Evolutionary conservation across 1,140 invertebrate species (phyloP).

Genomic region (Manduca sexta): DNA sequence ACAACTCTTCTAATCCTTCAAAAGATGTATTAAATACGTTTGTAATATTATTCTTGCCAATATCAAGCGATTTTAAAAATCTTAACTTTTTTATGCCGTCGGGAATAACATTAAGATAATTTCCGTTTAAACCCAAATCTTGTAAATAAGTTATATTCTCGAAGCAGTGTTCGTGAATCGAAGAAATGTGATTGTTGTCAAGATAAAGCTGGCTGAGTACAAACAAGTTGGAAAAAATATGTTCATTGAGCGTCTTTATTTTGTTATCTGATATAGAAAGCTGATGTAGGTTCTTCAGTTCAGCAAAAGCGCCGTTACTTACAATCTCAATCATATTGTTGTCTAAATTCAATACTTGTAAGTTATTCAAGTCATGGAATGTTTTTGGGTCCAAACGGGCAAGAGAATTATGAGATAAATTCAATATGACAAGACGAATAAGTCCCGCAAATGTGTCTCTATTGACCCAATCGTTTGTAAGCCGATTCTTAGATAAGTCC

Average conservation of each 20-base stretch:
- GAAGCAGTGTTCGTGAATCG: slow-evolving; percentile 82
- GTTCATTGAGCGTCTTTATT: slow-evolving; percentile 79
- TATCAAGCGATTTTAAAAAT: slow-evolving; percentile 83
- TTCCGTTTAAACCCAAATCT: slow-evolving; percentile 86
- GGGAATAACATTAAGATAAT: slow-evolving; percentile 82
- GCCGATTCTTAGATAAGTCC: slow-evolving; percentile 84
- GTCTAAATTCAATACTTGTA: slow-evolving; percentile 85
- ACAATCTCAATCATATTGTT: slow-evolving; percentile 84
- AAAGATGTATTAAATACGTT: slow-evolving; percentile 76
- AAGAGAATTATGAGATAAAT: slow-evolving; percentile 83
- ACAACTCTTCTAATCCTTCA: slow-evolving; percentile 77
- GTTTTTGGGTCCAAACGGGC: slow-evolving; percentile 81
- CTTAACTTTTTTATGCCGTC: slow-evolving; percentile 78
- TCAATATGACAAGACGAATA: slow-evolving; percentile 83
- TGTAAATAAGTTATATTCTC: slow-evolving; percentile 85
- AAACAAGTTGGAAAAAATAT: slow-evolving; percentile 82
- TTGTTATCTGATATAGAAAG: slow-evolving; percentile 84
- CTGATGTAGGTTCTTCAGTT: slow-evolving; percentile 83
- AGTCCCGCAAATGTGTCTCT: slow-evolving; percentile 85
- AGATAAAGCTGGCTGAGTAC: slow-evolving; percentile 83
- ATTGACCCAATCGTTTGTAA: slow-evolving; percentile 86
- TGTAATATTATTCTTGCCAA: slow-evolving; percentile 84
- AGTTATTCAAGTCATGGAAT: slow-evolving; percentile 84
- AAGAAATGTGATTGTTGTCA: slow-evolving; percentile 82
- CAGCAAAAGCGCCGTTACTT: slow-evolving; percentile 82